Percentiles rank a stretch among this genome's conserved stretches.
Evolutionary conservation across 2,888 invertebrate genomes (phyloP).

Genomic region (Phaonia tiefii): DNA sequence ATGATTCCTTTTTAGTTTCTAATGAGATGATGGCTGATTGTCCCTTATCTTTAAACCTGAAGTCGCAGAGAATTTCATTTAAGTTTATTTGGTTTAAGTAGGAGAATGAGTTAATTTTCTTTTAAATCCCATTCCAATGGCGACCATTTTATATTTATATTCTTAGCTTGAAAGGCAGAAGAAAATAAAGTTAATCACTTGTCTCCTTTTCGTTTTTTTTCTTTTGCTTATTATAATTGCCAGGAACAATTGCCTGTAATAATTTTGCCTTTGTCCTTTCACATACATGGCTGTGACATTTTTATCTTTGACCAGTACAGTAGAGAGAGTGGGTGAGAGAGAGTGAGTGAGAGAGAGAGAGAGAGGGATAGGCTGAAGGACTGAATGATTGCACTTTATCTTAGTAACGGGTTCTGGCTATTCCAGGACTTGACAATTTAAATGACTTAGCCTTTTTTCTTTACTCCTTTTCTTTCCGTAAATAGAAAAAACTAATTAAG

Average conservation of each 20-base stretch:
- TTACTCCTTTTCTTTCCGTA: background rate
- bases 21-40: background rate
- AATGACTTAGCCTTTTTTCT: constrained; percentile 30
- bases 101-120: constrained; percentile 56
- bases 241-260: constrained; percentile 56
- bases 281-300: constrained; percentile 48
- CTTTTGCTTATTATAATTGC: constrained; percentile 59
- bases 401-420: too few relatives aligned
- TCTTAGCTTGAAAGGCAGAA: background rate
- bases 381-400: constrained; percentile 3
- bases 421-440: too few relatives aligned
- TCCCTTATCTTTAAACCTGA: background rate
- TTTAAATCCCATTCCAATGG: constrained; percentile 1
- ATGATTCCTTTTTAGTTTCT: background rate
- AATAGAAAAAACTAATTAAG: constrained; percentile 64
- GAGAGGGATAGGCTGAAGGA: too few relatives aligned
- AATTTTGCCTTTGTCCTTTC: constrained; percentile 42
- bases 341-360: too few relatives aligned
- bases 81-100: constrained; percentile 39
- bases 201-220: too few relatives aligned
- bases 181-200: constrained; percentile 55
- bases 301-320: constrained; percentile 31
- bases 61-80: constrained; percentile 39
- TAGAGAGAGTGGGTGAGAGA: background rate
- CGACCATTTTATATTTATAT: background rate